Evolutionary conservation across 2,113 vertebrate genomes (phyloP).

Genomic region (Erpornis zantholeuca): DNA sequence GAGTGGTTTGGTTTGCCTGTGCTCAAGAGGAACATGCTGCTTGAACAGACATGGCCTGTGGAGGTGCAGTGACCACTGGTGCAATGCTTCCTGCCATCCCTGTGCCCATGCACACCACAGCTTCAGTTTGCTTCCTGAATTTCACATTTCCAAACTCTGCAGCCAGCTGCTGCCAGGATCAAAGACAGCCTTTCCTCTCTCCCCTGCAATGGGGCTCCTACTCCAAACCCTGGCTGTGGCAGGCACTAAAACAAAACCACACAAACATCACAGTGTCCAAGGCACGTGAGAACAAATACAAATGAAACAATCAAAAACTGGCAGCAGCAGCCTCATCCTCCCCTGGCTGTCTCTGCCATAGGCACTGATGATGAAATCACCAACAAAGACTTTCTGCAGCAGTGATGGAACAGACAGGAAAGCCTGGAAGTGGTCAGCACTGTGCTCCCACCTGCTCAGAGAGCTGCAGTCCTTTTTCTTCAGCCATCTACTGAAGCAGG

Average conservation of each 20-base stretch:
- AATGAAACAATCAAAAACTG: neutral
- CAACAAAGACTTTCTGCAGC: neutral
- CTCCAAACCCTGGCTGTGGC: neutral
- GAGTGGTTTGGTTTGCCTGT: neutral
- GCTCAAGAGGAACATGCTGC: rapidly evolving
- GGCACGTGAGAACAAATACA: rapidly evolving
- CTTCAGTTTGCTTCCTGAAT: neutral
- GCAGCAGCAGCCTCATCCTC: neutral
- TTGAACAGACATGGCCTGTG: neutral
- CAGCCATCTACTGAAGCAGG: neutral
- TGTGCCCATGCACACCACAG: neutral
- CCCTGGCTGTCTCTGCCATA: neutral
- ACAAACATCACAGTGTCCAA: neutral
- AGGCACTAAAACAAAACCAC: neutral
- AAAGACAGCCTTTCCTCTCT: neutral
- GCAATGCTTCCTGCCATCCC: neutral
- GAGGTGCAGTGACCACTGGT: neutral
- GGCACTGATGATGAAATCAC: too few species aligned
- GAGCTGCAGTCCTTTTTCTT: neutral
- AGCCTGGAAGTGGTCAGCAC: too few species aligned
- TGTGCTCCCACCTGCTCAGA: neutral
- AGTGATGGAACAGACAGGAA: rapidly evolving
- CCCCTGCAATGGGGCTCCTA: neutral
- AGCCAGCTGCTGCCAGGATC: rapidly evolving
- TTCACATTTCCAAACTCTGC: neutral